A percentile compares a stretch with the other conserved stretches of the same genome.
These are phyloP conservation scores for Sinocyclocheilus maitianheensis DNA, from an alignment of 2,113 vertebrate genomes.

Conservation along the genomic window DNA sequence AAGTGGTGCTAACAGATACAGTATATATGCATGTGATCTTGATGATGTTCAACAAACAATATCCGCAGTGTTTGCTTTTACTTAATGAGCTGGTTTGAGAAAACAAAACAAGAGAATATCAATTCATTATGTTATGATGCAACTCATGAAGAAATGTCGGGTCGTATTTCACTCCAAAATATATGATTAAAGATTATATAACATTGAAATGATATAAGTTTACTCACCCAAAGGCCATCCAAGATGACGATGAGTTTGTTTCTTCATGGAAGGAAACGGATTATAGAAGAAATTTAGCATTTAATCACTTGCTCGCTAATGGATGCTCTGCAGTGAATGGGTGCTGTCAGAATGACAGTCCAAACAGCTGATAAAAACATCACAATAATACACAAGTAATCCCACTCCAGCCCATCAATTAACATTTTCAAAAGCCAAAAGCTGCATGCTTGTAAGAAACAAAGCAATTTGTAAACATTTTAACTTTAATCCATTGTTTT, in stretches of 20 bases:
- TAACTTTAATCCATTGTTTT: too few relatives aligned
- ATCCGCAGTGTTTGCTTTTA: neutral
- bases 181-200: neutral
- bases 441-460: too few relatives aligned
- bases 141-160: neutral
- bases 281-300: neutral
- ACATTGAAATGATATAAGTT: neutral
- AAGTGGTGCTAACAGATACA: neutral
- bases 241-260: neutral
- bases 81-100: neutral
- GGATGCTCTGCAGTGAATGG: too few relatives aligned
- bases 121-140: neutral
- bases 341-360: too few relatives aligned
- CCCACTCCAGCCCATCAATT: too few relatives aligned
- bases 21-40: neutral
- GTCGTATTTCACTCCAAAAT: neutral
- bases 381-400: too few relatives aligned
- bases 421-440: too few relatives aligned
- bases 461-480: too few relatives aligned
- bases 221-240: neutral
- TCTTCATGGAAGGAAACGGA: neutral
- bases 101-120: neutral
- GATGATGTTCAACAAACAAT: neutral
- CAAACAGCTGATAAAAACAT: too few relatives aligned
- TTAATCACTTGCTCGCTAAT: too few relatives aligned